Percentiles rank a stretch among this genome's conserved stretches.
phyloP scores from a whole-genome alignment of 2,888 invertebrate genomes.

The Siphonodentalium dalli region DNA sequence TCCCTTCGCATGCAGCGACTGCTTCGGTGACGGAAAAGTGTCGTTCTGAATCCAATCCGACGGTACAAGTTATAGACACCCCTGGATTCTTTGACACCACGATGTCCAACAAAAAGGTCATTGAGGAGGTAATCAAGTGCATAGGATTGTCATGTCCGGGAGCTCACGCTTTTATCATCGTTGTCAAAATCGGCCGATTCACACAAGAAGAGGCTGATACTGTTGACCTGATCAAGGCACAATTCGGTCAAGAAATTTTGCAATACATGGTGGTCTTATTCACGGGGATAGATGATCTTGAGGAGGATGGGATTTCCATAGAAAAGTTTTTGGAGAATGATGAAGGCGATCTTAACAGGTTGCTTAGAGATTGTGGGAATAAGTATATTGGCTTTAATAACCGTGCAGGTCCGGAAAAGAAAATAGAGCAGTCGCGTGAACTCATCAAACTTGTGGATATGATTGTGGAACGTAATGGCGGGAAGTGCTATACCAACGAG shows the following conservation, averaged over 20 bases:
- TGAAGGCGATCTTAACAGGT: constrained; percentile 4
- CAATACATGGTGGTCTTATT: constrained; percentile 23
- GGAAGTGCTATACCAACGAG: constrained; percentile 23
- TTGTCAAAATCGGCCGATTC: constrained; percentile 18
- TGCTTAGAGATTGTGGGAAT: constrained; percentile 9
- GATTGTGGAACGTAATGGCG: constrained; percentile 10
- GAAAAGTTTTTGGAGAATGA: constrained; percentile 13
- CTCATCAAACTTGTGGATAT: constrained; percentile 21
- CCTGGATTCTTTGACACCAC: constrained; percentile 31
- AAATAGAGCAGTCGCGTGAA: constrained; percentile 14
- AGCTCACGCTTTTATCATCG: constrained; percentile 25
- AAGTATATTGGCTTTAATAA: constrained; percentile 23
- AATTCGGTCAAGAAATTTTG: constrained; percentile 19
- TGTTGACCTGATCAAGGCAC: constrained; percentile 15
- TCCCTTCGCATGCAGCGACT: constrained; percentile 12
- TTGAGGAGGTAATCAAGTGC: constrained; percentile 25
- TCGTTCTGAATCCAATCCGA: too few relatives aligned
- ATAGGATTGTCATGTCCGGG: constrained; percentile 26
- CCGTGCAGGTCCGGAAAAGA: constrained; percentile 2
- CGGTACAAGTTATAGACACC: constrained; percentile 29
- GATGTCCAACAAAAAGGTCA: constrained; percentile 10
- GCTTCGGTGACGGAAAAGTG: constrained; percentile 23
- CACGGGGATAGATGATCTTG: constrained; percentile 21
- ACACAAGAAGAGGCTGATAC: constrained; percentile 26
- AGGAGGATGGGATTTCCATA: constrained; percentile 12